Evolutionary conservation across 2,113 vertebrate species (phyloP).

Genomic region (Passer domesticus): DNA sequence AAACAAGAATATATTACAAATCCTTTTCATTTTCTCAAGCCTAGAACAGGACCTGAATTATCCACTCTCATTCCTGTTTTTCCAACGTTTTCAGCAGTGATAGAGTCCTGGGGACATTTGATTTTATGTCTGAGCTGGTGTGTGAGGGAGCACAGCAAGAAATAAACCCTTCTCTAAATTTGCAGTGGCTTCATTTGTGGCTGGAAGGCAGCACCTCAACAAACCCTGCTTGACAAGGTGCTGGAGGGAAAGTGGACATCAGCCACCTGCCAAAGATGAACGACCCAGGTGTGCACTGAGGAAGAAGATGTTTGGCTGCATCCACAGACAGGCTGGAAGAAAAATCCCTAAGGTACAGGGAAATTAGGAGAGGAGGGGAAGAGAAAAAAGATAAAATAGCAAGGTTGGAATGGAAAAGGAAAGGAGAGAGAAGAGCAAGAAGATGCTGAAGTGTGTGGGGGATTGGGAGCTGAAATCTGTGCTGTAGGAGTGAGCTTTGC

Average conservation of each 20-base stretch:
- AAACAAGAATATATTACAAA: neutral
- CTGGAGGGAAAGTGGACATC: neutral
- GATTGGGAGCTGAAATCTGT: neutral
- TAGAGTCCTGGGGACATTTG: neutral
- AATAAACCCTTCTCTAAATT: neutral
- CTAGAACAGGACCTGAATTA: neutral
- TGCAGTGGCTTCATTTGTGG: neutral
- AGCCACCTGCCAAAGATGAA: neutral
- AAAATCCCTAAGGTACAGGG: neutral
- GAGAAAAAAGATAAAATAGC: neutral
- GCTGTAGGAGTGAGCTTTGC: neutral
- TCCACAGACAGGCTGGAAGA: neutral
- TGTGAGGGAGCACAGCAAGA: neutral
- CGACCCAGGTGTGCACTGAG: neutral
- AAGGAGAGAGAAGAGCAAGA: neutral
- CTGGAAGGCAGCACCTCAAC: neutral
- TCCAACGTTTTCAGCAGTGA: neutral
- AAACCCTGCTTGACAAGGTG: neutral
- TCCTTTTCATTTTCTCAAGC: neutral
- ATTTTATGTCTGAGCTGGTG: neutral
- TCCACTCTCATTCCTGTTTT: neutral
- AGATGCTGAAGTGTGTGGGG: neutral
- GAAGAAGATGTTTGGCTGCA: neutral
- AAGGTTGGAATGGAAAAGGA: neutral
- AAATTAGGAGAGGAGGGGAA: accelerated